Evolutionary conservation across 1,140 invertebrate genomes (phyloP).

Genomic region (Ceratosolen solmsi): DNA sequence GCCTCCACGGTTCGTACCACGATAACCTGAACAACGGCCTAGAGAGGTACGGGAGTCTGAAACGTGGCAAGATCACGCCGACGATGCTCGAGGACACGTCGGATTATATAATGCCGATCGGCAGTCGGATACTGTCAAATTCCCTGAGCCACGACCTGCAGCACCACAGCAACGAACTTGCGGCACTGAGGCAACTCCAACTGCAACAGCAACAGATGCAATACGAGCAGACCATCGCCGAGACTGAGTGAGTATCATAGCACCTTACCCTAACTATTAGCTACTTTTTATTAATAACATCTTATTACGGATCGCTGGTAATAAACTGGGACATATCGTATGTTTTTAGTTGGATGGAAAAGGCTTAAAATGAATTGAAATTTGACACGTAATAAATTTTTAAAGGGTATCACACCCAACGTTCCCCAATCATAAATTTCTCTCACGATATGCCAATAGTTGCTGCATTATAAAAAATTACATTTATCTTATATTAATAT

Average conservation of each 20-base stretch:
- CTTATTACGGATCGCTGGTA: too few relatives aligned
- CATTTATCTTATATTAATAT: too few relatives aligned
- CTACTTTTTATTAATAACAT: too few relatives aligned
- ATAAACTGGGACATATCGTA: too few relatives aligned
- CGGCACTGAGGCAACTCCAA: slow-evolving; percentile 65
- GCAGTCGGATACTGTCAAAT: slow-evolving; percentile 68
- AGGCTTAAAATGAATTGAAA: too few relatives aligned
- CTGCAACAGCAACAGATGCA: slow-evolving; percentile 61
- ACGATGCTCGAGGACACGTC: slow-evolving; percentile 65
- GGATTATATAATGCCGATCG: slow-evolving; percentile 71
- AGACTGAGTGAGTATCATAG: slow-evolving; percentile 73
- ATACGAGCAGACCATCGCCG: slow-evolving; percentile 72
- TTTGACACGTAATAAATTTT: too few relatives aligned
- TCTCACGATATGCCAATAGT: too few relatives aligned
- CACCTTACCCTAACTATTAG: too few relatives aligned
- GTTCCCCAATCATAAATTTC: too few relatives aligned
- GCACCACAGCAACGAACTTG: slow-evolving; percentile 69
- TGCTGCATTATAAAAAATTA: too few relatives aligned
- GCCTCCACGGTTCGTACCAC: slow-evolving; percentile 68
- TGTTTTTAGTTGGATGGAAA: too few relatives aligned
- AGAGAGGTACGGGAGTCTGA: slow-evolving; percentile 69
- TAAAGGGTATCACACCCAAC: too few relatives aligned
- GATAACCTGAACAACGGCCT: slow-evolving; percentile 65
- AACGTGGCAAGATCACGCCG: slow-evolving; percentile 67
- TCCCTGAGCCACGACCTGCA: slow-evolving; percentile 69